Conservation (phyloP, 2,888 invertebrate genomes). For the Yponomeuta sedellus region DNA sequence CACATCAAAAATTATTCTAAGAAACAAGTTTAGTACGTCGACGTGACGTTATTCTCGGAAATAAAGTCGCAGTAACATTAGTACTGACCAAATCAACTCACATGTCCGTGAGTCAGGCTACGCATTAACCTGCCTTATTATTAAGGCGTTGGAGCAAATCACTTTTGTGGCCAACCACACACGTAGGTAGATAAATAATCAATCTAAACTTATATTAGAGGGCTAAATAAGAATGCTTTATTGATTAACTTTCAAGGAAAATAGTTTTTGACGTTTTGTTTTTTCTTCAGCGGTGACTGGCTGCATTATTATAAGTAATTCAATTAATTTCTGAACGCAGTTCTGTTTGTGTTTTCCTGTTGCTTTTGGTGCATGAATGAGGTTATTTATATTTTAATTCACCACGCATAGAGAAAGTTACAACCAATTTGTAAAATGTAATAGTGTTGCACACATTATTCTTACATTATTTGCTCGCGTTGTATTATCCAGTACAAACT, state of each 20-base stretch:
- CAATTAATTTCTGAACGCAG: slow-evolving; percentile 6
- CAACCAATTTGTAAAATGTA: slow-evolving; percentile 14
- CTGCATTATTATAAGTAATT: background rate
- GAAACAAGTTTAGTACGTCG: background rate
- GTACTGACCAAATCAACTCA: background rate
- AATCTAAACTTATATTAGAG: slow-evolving; percentile 41
- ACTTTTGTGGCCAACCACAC: slow-evolving; percentile 52
- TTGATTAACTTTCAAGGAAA: slow-evolving; percentile 9
- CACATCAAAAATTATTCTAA: background rate
- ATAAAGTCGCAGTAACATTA: slow-evolving; percentile 1
- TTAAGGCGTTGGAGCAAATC: slow-evolving; percentile 25
- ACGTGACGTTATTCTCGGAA: background rate
- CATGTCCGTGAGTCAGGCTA: background rate
- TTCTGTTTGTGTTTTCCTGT: slow-evolving; percentile 2
- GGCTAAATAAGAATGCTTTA: background rate
- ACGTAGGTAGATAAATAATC: slow-evolving; percentile 58
- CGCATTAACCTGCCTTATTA: slow-evolving; percentile 9
- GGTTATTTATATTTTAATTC: slow-evolving; percentile 17
- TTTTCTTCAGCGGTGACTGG: background rate
- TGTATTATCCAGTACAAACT: slow-evolving; percentile 19
- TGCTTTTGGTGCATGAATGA: background rate
- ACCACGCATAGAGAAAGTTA: slow-evolving; percentile 22
- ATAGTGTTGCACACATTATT: slow-evolving; percentile 7
- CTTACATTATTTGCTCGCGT: slow-evolving; percentile 14
- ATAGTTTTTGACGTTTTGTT: background rate